A percentile compares a stretch with the other conserved stretches of the same genome.
Conservation (phyloP, 2,888 invertebrate genomes). For the Clanis bilineata region DNA sequence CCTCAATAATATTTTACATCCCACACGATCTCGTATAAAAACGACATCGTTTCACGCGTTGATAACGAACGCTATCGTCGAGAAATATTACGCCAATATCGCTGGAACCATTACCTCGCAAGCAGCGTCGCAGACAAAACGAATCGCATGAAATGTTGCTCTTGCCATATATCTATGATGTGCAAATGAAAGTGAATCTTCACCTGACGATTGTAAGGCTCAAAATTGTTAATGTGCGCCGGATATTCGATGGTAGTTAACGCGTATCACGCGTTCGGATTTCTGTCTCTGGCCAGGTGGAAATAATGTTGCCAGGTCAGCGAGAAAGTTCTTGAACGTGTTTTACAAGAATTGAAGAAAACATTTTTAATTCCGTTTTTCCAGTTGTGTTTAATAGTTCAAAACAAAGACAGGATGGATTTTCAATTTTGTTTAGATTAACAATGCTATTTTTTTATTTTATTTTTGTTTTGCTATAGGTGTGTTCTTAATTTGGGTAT, state of each 20-base stretch:
- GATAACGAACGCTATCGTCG: conserved; percentile 65
- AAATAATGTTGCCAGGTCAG: conserved; percentile 28
- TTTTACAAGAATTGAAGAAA: background rate
- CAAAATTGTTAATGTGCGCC: conserved; percentile 30
- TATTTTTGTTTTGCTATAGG: no score
- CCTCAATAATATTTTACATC: conserved; percentile 29
- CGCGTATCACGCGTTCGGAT: conserved; percentile 69
- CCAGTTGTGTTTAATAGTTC: background rate
- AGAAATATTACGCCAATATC: conserved; percentile 72
- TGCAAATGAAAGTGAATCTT: conserved; percentile 29
- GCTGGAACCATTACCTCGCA: conserved; percentile 60
- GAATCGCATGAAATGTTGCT: conserved; percentile 54
- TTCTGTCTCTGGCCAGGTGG: conserved; percentile 65
- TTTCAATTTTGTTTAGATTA: background rate
- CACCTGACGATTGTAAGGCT: conserved; percentile 33
- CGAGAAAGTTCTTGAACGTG: background rate
- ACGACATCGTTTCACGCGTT: conserved; percentile 46
- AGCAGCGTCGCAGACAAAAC: conserved; percentile 58
- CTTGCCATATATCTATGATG: conserved; percentile 22
- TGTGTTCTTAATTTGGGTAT: no score
- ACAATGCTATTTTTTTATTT: no score
- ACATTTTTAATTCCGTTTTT: no score
- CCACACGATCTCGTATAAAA: conserved; percentile 51
- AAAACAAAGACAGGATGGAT: background rate
- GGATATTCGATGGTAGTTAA: conserved; percentile 58